These are phyloP conservation scores for Nycticorax nycticorax DNA, from an alignment of 2,113 vertebrate genomes.

Conservation along the genomic window DNA sequence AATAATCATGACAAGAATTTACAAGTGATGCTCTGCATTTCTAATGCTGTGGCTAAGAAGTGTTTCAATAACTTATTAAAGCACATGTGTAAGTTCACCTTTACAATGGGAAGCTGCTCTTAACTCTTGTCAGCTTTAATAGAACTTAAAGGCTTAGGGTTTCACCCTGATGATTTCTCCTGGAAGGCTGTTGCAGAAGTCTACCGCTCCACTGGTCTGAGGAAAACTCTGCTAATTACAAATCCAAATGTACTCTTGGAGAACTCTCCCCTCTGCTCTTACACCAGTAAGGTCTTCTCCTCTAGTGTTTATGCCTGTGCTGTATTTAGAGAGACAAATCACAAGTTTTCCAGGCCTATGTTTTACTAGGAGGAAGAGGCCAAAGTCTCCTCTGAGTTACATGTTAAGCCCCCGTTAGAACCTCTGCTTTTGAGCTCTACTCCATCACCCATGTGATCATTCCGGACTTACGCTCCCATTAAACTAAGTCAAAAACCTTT, in stretches of 20 bases:
- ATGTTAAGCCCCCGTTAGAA: not conserved
- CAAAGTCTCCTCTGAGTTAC: not conserved
- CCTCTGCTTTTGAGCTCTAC: not conserved
- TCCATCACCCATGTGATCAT: not conserved
- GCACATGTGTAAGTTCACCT: not conserved
- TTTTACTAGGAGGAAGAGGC: not conserved
- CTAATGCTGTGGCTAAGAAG: not conserved
- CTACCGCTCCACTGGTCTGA: not conserved
- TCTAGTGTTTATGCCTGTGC: not conserved
- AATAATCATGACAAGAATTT: slow-evolving; percentile 7
- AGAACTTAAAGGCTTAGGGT: not conserved
- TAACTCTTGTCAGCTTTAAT: not conserved
- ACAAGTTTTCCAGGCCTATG: not conserved
- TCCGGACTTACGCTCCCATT: not conserved
- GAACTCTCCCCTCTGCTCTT: not conserved
- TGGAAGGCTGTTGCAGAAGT: not conserved
- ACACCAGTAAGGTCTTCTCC: not conserved
- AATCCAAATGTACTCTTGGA: not conserved
- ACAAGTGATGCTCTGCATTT: not conserved
- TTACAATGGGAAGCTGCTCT: not conserved
- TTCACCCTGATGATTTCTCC: not conserved
- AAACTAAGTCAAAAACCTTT: not conserved
- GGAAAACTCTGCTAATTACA: not conserved
- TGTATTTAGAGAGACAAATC: not conserved
- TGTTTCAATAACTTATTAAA: not conserved